phyloP scores from a whole-genome alignment of 2,113 vertebrate species.

The Podarcis raffonei region DNA sequence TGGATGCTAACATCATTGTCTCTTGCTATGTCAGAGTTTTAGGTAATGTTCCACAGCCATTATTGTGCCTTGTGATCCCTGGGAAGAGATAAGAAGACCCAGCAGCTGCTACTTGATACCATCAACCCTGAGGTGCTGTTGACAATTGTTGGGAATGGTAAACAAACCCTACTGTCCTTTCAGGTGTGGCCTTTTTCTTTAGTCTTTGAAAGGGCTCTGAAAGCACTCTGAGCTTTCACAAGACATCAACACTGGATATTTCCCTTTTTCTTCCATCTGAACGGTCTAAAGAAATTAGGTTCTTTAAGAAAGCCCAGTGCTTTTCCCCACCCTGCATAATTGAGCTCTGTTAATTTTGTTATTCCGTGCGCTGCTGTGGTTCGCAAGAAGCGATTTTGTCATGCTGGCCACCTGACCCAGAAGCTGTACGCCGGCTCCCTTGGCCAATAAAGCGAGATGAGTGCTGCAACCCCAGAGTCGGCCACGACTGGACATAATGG shows the following conservation, averaged over 20 bases:
- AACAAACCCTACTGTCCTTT: constrained; percentile 5
- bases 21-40: constrained; percentile 19
- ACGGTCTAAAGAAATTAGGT: neutral
- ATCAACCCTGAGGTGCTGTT: neutral
- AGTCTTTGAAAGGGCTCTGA: neutral
- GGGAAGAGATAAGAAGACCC: constrained; percentile 26
- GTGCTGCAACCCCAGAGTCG: no score
- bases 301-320: neutral
- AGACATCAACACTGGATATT: neutral
- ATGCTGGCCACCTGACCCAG: no score
- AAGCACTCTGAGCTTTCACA: neutral
- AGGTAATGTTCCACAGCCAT: neutral
- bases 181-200: neutral
- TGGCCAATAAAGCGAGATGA: no score
- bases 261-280: neutral
- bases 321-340: neutral
- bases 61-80: constrained; percentile 26
- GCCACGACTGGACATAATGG: no score
- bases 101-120: constrained; percentile 11
- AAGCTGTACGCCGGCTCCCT: no score
- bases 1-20: constrained; percentile 35
- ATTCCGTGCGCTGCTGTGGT: no score
- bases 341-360: neutral
- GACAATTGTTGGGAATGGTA: neutral
- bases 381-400: no score